Base-by-base conservation (phyloP, 2,888 invertebrate genomes). In the Thalpophila matura region DNA sequence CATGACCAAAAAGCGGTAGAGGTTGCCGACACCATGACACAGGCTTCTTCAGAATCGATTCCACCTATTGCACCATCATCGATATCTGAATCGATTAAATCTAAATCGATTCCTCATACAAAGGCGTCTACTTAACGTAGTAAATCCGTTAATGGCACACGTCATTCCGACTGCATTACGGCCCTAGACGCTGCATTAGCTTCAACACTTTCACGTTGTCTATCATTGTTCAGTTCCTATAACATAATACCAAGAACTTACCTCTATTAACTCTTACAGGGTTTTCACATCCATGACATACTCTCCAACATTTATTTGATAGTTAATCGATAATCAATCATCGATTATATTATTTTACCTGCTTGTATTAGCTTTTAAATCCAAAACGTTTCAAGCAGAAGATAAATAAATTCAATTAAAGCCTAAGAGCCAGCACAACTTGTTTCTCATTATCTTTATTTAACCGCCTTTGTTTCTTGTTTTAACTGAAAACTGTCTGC, bases 111-210 rank as follows among this genome's bases (percentile, higher is more conserved):
- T 81, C 74, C 55, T 73, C 68, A 65, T 79, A 78, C 81, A 76
- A 80, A 75, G 60, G 74, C 72, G 57, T 68, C 67, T 67, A 76
- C 77, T 82, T 80, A 81, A 82, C 66, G 72, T 76, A 79, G 74
- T 77, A 80, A 81, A 87, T 81, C 87, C 79, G 81, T 85, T 83
- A 84, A 81, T 83, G 73, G 63, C 74, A 68, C 76, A 78, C 82
- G 78, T 84, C 79, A 82, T 79, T 78, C 71, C 65, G 65, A 71
- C 74, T 74, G 80, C 81, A 77, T 83, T 83, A 81, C 65, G 72
- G 71, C 65, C 74, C 78, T 78, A 79, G 66, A 74, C 78, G 77
- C 83, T 79, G 77, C 83, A 81, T 88, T 82, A 83, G 77, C 81
- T 56, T 56, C 57, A 71, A 77, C 60, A 74, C 77, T 79, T 77